Percentiles rank a stretch among this genome's conserved stretches.
Evolutionary conservation across 2,113 vertebrate species (phyloP).

Genomic region (Emydura subglobosa): DNA sequence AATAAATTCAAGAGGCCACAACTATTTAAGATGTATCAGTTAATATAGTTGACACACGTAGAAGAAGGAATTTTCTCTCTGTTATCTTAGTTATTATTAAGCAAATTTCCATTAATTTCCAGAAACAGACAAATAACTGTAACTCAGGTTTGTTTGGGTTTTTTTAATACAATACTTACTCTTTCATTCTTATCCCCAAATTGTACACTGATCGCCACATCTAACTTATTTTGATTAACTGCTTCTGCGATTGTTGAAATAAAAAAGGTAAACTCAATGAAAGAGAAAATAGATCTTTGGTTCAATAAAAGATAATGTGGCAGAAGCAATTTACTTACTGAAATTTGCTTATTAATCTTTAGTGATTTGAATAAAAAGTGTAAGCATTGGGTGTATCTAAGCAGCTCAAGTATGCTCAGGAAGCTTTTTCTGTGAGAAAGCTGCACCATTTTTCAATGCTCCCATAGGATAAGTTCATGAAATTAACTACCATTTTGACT

Average conservation of each 20-base stretch:
- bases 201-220: background rate
- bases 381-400: background rate
- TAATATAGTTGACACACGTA: background rate
- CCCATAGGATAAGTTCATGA: background rate
- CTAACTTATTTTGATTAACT: background rate
- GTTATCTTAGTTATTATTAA: background rate
- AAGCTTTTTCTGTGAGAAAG: background rate
- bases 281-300: slow-evolving; percentile 10
- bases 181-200: background rate
- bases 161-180: background rate
- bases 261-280: background rate
- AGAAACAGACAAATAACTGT: background rate
- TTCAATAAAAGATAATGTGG: background rate
- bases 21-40: background rate
- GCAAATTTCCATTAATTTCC: background rate
- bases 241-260: background rate
- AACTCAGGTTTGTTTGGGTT: background rate
- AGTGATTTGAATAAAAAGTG: background rate
- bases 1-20: background rate
- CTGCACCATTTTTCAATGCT: background rate
- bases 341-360: slow-evolving; percentile 11
- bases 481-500: background rate
- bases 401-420: background rate
- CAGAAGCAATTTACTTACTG: slow-evolving; percentile 1
- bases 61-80: background rate